Conservation (phyloP, 2,113 vertebrate genomes). For the Mixornis gularis region DNA sequence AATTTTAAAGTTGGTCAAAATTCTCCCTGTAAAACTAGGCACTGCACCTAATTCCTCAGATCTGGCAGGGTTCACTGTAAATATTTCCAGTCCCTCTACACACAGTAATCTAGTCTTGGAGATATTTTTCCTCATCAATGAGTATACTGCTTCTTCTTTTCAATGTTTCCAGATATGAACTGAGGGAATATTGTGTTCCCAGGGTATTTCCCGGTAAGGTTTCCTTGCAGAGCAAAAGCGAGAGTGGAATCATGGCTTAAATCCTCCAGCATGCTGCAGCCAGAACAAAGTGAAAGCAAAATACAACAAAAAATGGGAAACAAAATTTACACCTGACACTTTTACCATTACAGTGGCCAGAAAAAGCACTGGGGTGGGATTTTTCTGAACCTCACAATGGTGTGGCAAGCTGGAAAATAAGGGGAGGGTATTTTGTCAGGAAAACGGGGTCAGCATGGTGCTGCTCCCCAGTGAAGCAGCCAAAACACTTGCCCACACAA, state of each 20-base stretch:
- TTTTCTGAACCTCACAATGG: background rate
- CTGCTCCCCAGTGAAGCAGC: background rate
- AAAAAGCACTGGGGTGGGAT: background rate
- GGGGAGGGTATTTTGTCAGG: background rate
- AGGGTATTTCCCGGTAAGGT: background rate
- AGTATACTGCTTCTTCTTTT: background rate
- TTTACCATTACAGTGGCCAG: background rate
- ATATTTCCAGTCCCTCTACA: background rate
- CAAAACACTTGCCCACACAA: background rate
- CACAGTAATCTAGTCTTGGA: background rate
- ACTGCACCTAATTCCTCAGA: background rate
- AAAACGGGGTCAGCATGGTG: background rate
- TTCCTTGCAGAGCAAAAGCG: background rate
- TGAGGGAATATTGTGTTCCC: background rate
- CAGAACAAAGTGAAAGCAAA: background rate
- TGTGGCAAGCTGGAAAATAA: background rate
- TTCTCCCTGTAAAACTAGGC: background rate
- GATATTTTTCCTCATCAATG: background rate
- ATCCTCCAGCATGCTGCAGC: background rate
- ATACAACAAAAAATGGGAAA: background rate
- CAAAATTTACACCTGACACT: background rate
- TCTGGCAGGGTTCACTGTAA: background rate
- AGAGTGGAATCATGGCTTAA: background rate
- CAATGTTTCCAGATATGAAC: background rate
- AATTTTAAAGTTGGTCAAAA: background rate